phyloP scores from a whole-genome alignment of 2,888 invertebrate genomes.

The Aromia moschata region DNA sequence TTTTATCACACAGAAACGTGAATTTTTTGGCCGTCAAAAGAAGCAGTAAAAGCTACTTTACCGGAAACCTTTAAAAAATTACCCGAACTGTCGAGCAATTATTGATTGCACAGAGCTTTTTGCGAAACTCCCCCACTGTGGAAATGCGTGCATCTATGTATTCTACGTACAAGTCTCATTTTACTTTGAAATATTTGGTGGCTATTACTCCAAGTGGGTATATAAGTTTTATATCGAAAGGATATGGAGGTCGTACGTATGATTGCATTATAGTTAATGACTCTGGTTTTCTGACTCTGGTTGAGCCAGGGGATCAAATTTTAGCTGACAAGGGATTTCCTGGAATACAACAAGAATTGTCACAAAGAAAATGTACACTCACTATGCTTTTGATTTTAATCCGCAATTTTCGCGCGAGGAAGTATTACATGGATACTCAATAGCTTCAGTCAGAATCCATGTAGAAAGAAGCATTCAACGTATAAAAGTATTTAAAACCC shows the following conservation, averaged over 20 bases:
- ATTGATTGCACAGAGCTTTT: too few relatives aligned
- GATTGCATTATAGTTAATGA: not conserved
- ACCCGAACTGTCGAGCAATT: slow-evolving; percentile 18
- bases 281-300: too few relatives aligned
- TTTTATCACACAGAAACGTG: slow-evolving; percentile 1
- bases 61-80: slow-evolving; percentile 12
- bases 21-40: not conserved
- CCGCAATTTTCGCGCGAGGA: not conserved
- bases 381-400: not conserved
- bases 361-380: not conserved
- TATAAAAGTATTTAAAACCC: too few relatives aligned
- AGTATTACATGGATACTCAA: not conserved
- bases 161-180: not conserved
- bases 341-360: not conserved
- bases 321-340: slow-evolving; percentile 4
- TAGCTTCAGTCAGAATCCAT: too few relatives aligned
- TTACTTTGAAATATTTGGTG: not conserved
- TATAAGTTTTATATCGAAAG: slow-evolving; percentile 8
- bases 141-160: not conserved
- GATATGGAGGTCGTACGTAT: too few relatives aligned
- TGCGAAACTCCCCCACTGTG: slow-evolving; percentile 3
- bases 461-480: too few relatives aligned
- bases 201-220: not conserved
- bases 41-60: slow-evolving; percentile 8
- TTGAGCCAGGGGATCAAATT: not conserved